Conservation (phyloP, 2,888 invertebrate species). For the Chrysotoxum bicinctum region DNA sequence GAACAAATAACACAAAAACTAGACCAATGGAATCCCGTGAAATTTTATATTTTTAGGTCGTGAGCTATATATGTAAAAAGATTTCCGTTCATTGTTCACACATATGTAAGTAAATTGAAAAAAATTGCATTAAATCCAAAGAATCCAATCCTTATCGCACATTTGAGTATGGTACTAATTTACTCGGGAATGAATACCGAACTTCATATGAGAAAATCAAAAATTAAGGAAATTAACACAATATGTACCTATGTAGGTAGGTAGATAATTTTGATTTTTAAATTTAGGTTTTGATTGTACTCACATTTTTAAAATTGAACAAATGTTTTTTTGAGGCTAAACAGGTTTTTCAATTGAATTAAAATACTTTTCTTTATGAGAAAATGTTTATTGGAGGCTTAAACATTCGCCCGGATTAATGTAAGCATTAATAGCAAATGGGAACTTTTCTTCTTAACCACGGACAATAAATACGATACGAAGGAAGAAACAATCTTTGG, state of each 20-base stretch:
- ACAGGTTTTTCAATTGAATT: constrained; percentile 46
- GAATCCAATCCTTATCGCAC: constrained; percentile 44
- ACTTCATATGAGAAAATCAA: neutral
- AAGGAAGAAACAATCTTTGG: constrained; percentile 40
- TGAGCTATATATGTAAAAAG: constrained; percentile 8
- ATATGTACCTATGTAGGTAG: neutral
- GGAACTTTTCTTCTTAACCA: constrained; percentile 27
- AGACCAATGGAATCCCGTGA: constrained; percentile 25
- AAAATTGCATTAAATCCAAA: neutral
- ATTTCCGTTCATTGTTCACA: neutral
- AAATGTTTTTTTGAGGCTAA: constrained; percentile 20
- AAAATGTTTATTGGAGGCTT: constrained; percentile 14
- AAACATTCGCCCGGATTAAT: constrained; percentile 34
- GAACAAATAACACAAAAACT: constrained; percentile 22
- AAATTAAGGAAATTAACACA: constrained; percentile 6
- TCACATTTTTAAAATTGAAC: constrained; percentile 44
- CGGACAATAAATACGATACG: neutral
- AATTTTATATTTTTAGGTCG: constrained; percentile 31
- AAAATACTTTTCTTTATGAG: neutral
- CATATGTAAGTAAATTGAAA: neutral
- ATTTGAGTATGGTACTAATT: neutral
- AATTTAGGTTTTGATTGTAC: neutral
- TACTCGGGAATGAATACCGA: neutral
- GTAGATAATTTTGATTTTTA: neutral
- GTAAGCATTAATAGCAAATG: constrained; percentile 16